Conservation (phyloP, 2,888 invertebrate species). For the Anorthoa munda region DNA sequence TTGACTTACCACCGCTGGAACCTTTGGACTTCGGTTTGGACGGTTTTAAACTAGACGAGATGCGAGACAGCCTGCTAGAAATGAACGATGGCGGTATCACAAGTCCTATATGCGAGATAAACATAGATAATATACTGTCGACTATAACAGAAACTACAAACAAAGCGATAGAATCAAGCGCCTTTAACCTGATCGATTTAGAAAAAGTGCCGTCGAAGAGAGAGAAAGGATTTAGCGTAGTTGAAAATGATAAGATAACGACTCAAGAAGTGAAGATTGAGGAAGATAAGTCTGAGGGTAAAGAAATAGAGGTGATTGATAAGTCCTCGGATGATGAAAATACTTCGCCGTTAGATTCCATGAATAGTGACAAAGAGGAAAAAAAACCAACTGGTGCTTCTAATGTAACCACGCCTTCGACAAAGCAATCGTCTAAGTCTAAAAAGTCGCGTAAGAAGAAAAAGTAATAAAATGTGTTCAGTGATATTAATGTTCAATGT, state of each 20-base stretch:
- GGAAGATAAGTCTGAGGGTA: constrained; percentile 79
- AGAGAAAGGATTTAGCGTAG: constrained; percentile 85
- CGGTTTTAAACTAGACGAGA: constrained; percentile 86
- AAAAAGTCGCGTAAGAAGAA: constrained; percentile 92
- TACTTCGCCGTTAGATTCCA: constrained; percentile 87
- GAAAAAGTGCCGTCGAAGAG: constrained; percentile 83
- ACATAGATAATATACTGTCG: constrained; percentile 86
- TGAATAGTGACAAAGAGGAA: constrained; percentile 91
- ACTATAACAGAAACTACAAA: constrained; percentile 84
- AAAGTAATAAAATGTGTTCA: constrained; percentile 89
- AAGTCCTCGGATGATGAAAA: constrained; percentile 92
- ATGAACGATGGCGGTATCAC: constrained; percentile 78
- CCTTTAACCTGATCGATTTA: constrained; percentile 86
- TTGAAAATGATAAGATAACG: constrained; percentile 85
- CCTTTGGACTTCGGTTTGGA: constrained; percentile 85
- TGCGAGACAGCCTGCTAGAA: constrained; percentile 87
- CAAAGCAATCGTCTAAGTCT: constrained; percentile 87
- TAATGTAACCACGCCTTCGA: constrained; percentile 78
- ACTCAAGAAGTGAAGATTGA: constrained; percentile 84
- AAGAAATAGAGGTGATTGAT: constrained; percentile 83
- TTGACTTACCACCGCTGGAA: constrained; percentile 84
- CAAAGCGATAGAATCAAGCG: constrained; percentile 81
- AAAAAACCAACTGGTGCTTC: constrained; percentile 83
- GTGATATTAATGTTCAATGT: constrained; percentile 72
- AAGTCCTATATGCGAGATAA: constrained; percentile 88